phyloP scores from a whole-genome alignment of 37 sponge, comb jelly and placozoan genomes.

The Cliona cf. orientalis region DNA sequence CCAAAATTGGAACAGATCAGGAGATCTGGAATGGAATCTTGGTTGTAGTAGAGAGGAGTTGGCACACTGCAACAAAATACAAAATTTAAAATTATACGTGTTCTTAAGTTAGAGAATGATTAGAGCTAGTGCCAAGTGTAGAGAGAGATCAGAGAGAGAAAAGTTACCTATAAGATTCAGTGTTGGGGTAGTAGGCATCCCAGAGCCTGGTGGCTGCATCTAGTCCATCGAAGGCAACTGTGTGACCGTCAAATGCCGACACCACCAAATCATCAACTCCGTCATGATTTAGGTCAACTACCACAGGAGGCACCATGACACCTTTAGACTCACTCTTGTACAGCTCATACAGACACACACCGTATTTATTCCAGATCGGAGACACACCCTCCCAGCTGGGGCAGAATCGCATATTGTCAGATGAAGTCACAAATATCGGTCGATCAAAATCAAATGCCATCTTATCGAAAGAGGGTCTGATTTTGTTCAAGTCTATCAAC shows the following conservation, averaged over 20 bases:
- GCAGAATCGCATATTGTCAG: background rate
- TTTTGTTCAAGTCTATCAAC: background rate
- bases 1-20: constrained; percentile 66
- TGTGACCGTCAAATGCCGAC: constrained; percentile 49
- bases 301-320: constrained; percentile 74
- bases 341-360: constrained; percentile 67
- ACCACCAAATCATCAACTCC: constrained; percentile 59
- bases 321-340: constrained; percentile 33
- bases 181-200: constrained; percentile 58
- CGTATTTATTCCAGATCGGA: constrained; percentile 40
- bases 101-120: too few species aligned
- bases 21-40: constrained; percentile 70
- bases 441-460: background rate
- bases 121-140: background rate
- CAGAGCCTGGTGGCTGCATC: constrained; percentile 34
- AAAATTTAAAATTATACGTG: too few species aligned
- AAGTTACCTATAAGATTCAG: constrained; percentile 78
- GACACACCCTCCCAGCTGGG: background rate
- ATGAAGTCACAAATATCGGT: background rate
- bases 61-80: constrained; percentile 52
- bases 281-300: constrained; percentile 75
- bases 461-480: constrained; percentile 2
- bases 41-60: constrained; percentile 72
- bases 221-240: constrained; percentile 53
- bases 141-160: too few species aligned